phyloP scores from a whole-genome alignment of 2,888 invertebrate genomes.

The Xestia sexstrigata region DNA sequence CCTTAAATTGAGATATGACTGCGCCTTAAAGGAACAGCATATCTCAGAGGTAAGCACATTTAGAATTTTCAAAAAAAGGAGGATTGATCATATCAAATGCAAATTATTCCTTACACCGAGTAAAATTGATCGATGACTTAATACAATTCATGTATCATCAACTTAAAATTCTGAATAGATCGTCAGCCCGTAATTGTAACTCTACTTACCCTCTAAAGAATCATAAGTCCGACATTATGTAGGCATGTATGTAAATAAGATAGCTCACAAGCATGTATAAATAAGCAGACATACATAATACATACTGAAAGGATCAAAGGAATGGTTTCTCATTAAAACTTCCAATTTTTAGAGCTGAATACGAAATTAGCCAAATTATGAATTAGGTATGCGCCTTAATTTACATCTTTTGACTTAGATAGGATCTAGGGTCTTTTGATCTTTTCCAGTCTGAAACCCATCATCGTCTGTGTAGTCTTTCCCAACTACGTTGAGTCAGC shows the following conservation, averaged over 20 bases:
- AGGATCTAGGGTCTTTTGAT: not conserved
- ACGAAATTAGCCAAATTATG: not conserved
- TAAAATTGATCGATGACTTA: constrained; percentile 55
- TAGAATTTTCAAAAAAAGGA: not conserved
- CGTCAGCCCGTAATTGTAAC: constrained; percentile 56
- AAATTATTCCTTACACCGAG: not conserved
- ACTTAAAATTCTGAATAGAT: constrained; percentile 43
- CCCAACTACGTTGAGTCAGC: not conserved
- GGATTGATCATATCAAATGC: not conserved
- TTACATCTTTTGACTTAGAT: not conserved
- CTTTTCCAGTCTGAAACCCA: not conserved
- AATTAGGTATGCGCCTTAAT: not conserved
- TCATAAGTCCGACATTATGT: constrained; percentile 54
- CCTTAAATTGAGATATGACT: not conserved
- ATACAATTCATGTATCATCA: constrained; percentile 44
- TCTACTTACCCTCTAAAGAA: constrained; percentile 59
- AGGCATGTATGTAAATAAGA: constrained; percentile 59
- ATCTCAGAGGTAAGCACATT: not conserved
- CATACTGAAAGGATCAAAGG: constrained; percentile 27
- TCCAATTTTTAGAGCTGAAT: not conserved
- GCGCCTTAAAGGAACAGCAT: not conserved
- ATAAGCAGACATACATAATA: constrained; percentile 18
- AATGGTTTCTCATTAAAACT: constrained; percentile 15
- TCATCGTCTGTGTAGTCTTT: not conserved
- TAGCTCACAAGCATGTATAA: constrained; percentile 46